phyloP scores from a whole-genome alignment of 2,797 vertebrate genomes.

The Nannoperca obscura region DNA sequence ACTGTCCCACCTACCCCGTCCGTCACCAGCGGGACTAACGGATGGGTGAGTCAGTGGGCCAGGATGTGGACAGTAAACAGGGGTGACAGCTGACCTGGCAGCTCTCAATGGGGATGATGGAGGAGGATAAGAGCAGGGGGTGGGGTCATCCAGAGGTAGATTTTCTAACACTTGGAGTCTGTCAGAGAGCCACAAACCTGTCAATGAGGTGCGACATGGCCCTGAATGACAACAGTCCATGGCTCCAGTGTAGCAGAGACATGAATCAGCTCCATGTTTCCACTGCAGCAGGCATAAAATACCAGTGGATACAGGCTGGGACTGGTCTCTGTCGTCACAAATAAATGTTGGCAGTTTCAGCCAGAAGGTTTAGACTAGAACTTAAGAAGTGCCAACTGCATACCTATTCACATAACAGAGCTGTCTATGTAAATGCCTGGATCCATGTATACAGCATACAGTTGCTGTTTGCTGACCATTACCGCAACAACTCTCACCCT shows the following conservation, averaged over 20 bases:
- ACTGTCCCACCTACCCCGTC: constrained; percentile 62
- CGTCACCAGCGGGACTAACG: constrained; percentile 59
- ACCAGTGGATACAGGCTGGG: constrained; percentile 3
- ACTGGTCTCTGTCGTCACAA: neutral
- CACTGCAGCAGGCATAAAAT: constrained; percentile 35
- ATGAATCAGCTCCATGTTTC: constrained; percentile 51
- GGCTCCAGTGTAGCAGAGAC: constrained; percentile 25
- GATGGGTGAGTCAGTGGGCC: constrained; percentile 68
- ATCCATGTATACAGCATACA: neutral
- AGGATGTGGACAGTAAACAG: constrained; percentile 64
- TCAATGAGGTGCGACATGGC: constrained; percentile 48
- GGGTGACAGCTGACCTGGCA: constrained; percentile 77
- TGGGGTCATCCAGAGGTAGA: constrained; percentile 74
- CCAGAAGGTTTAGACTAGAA: constrained; percentile 9
- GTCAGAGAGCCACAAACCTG: constrained; percentile 50
- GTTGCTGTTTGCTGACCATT: neutral
- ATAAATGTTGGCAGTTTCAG: constrained; percentile 9
- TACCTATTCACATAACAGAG: constrained; percentile 9
- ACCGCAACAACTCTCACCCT: neutral
- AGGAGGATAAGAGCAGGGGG: constrained; percentile 57
- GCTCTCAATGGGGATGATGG: constrained; percentile 63
- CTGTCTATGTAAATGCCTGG: neutral
- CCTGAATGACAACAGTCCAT: constrained; percentile 60
- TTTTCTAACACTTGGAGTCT: constrained; percentile 62
- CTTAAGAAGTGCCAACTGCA: neutral